These are phyloP conservation scores for Subacronicta megacephala DNA, from an alignment of 2,888 invertebrate genomes.

Conservation along the genomic window DNA sequence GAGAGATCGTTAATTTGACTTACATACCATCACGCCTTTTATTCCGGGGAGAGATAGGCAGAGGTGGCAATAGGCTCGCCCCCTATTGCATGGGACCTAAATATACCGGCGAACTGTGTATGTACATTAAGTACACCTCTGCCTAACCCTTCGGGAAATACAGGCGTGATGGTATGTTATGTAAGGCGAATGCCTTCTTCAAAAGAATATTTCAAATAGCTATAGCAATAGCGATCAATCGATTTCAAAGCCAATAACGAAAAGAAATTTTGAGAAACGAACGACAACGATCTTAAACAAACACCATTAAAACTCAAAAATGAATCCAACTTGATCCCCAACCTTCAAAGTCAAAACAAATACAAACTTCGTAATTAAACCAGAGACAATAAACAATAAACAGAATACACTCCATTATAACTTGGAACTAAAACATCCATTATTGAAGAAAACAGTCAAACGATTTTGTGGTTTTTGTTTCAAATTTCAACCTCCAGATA, in stretches of 20 bases:
- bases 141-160: too few relatives aligned
- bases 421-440: constrained; percentile 48
- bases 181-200: too few relatives aligned
- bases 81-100: too few relatives aligned
- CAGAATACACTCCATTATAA: constrained; percentile 43
- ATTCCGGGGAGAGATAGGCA: too few relatives aligned
- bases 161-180: too few relatives aligned
- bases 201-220: too few relatives aligned
- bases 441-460: constrained; percentile 30
- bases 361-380: constrained; percentile 48
- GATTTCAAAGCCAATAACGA: not conserved
- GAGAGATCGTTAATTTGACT: constrained; percentile 21
- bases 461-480: constrained; percentile 30
- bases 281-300: constrained; percentile 21
- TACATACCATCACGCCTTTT: too few relatives aligned
- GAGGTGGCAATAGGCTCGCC: too few relatives aligned
- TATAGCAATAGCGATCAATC: too few relatives aligned
- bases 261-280: not conserved
- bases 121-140: too few relatives aligned
- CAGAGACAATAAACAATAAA: constrained; percentile 40
- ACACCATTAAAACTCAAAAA: constrained; percentile 35
- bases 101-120: too few relatives aligned
- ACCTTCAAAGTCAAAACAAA: constrained; percentile 32
- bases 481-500: constrained; percentile 10
- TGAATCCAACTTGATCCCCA: constrained; percentile 7